A percentile compares a stretch with the other conserved stretches of the same genome.
These are phyloP conservation scores for Indicator indicator DNA, from an alignment of 2,113 vertebrate genomes.

Conservation along the genomic window DNA sequence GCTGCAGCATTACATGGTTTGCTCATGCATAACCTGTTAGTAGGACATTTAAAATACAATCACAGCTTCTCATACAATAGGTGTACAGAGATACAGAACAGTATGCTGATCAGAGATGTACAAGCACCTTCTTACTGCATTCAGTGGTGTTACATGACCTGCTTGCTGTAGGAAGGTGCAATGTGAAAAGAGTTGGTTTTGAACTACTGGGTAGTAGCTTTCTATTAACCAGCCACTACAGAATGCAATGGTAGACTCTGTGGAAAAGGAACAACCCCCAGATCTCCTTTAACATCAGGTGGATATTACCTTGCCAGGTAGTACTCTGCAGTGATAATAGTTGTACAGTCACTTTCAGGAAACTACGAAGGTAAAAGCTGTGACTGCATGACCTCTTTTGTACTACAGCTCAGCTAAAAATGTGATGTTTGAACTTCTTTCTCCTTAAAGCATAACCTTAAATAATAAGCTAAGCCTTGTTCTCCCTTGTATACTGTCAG, in stretches of 20 bases:
- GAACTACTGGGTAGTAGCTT: neutral
- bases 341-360: slow-evolving; percentile 29
- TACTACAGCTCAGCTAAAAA: slow-evolving; percentile 72
- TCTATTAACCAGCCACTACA: neutral
- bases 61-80: neutral
- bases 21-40: neutral
- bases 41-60: neutral
- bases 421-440: slow-evolving; percentile 70
- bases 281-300: slow-evolving; percentile 34
- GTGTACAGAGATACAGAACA: neutral
- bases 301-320: neutral
- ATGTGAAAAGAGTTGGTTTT: neutral
- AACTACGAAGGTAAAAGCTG: slow-evolving; percentile 44
- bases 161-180: neutral
- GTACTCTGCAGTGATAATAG: slow-evolving; percentile 6
- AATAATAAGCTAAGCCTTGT: slow-evolving; percentile 65
- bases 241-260: neutral
- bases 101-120: neutral
- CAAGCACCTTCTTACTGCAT: neutral
- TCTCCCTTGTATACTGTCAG: slow-evolving; percentile 63
- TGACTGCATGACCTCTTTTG: slow-evolving; percentile 52
- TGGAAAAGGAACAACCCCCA: neutral
- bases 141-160: neutral
- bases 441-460: slow-evolving; percentile 71
- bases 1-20: neutral